Conservation (phyloP, 2,888 invertebrate genomes). For the Uloborus plumipes region DNA sequence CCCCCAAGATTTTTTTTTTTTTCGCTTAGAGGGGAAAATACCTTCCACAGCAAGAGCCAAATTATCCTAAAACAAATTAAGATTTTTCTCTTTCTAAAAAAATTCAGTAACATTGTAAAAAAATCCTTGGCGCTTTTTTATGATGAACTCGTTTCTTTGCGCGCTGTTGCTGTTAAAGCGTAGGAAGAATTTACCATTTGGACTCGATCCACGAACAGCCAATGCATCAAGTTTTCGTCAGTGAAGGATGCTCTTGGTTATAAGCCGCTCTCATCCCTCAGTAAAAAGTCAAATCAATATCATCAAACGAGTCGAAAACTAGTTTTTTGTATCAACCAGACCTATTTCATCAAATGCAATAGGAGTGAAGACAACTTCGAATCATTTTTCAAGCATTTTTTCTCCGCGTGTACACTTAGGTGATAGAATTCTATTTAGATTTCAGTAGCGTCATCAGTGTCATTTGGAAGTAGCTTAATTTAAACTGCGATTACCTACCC, state of each 20-base stretch:
- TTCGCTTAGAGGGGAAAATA: neutral
- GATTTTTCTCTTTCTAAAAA: conserved; percentile 2
- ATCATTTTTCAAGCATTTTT: conserved; percentile 43
- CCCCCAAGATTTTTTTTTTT: neutral
- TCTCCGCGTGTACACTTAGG: neutral
- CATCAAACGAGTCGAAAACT: conserved; percentile 51
- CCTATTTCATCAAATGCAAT: conserved; percentile 52
- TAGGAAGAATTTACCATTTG: conserved; percentile 22
- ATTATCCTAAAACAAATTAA: conserved; percentile 28
- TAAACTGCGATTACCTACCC: too few relatives aligned
- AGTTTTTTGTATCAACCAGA: conserved; percentile 30
- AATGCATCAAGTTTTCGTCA: conserved; percentile 54
- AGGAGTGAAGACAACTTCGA: conserved; percentile 50
- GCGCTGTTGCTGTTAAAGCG: neutral
- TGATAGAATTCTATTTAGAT: conserved; percentile 39
- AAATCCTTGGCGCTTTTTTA: neutral
- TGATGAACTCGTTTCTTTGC: neutral
- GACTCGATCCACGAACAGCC: conserved; percentile 33
- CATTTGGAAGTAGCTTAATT: too few relatives aligned
- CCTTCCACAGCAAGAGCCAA: neutral
- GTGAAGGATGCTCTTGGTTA: conserved; percentile 52
- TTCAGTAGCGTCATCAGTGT: neutral
- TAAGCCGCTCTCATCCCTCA: conserved; percentile 39
- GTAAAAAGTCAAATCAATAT: conserved; percentile 55
- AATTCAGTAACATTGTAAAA: neutral